These are phyloP conservation scores for Lamprologus lemairii DNA, from an alignment of 2,113 vertebrate genomes.

Conservation along the genomic window DNA sequence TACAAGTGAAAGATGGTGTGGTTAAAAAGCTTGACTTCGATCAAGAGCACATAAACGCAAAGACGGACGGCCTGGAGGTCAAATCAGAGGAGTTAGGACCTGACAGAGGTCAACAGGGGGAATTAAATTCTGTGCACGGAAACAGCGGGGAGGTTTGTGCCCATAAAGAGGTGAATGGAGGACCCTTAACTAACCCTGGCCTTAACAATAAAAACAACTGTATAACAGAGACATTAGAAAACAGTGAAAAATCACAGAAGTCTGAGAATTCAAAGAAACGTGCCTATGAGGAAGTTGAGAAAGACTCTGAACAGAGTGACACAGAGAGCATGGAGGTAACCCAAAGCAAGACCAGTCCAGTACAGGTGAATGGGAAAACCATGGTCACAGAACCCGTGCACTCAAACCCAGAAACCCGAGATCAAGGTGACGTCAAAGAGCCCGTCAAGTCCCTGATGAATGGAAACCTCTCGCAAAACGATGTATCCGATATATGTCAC, in stretches of 20 bases:
- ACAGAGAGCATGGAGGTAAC: constrained; percentile 11
- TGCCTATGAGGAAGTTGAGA: constrained; percentile 48
- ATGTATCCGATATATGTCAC: constrained; percentile 7
- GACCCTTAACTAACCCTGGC: background rate
- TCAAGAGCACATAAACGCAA: constrained; percentile 12
- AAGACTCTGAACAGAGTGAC: constrained; percentile 18
- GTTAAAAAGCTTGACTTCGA: constrained; percentile 67
- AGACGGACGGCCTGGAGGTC: constrained; percentile 17
- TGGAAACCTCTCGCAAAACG: constrained; percentile 76
- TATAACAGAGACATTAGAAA: background rate
- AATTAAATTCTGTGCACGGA: background rate
- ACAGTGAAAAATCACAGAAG: constrained; percentile 29
- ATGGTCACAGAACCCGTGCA: constrained; percentile 11
- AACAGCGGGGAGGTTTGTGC: background rate
- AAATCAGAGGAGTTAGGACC: constrained; percentile 18
- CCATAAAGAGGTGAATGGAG: constrained; percentile 55
- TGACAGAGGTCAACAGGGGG: background rate
- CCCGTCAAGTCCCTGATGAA: constrained; percentile 82
- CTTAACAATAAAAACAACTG: background rate
- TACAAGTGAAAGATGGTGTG: constrained; percentile 43
- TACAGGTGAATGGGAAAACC: constrained; percentile 87
- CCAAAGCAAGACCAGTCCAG: constrained; percentile 26
- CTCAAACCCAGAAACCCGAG: constrained; percentile 57
- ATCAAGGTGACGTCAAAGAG: constrained; percentile 69
- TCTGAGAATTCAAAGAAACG: constrained; percentile 59